Evolutionary conservation across 2,113 vertebrate genomes (phyloP).

Genomic region (Myodes glareolus): DNA sequence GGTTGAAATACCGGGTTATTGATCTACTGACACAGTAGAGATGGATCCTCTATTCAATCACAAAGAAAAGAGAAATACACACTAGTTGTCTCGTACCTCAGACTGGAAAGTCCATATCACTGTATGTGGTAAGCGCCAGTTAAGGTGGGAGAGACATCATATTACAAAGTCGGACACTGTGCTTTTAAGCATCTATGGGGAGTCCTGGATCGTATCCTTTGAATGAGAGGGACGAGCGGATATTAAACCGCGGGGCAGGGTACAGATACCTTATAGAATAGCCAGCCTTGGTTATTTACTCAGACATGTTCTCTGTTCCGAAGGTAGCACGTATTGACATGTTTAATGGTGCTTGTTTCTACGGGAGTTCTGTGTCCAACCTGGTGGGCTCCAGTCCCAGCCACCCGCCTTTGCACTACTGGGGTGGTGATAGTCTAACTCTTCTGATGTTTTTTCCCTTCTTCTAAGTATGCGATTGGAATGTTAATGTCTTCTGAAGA

Average conservation of each 20-base stretch:
- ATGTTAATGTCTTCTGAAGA: conserved; percentile 41
- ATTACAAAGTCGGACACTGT: neutral
- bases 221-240: neutral
- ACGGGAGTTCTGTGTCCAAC: neutral
- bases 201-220: neutral
- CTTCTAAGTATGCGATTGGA: neutral
- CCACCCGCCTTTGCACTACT: neutral
- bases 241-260: neutral
- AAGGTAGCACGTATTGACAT: neutral
- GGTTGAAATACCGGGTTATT: neutral
- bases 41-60: neutral
- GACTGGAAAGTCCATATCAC: neutral
- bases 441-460: neutral
- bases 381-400: neutral
- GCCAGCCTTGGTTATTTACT: neutral
- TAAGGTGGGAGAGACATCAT: neutral
- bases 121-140: neutral
- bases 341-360: neutral
- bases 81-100: neutral
- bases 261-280: neutral
- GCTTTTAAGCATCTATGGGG: no score
- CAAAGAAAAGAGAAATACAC: neutral
- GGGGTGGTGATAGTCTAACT: neutral
- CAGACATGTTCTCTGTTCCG: neutral
- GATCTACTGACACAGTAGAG: neutral